Evolutionary conservation across 2,888 invertebrate species (phyloP).

Genomic region (Philereme transversata): DNA sequence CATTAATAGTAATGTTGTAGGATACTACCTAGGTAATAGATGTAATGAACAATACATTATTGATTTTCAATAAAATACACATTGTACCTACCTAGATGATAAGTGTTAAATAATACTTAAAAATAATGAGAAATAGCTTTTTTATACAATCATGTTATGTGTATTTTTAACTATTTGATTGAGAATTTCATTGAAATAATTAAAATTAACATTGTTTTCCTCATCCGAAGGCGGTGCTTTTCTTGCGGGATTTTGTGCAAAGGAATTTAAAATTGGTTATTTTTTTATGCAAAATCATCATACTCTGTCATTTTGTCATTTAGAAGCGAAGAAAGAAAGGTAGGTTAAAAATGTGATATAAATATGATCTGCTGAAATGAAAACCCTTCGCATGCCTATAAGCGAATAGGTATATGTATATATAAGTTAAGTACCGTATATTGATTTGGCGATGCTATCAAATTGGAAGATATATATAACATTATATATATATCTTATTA

Average conservation of each 20-base stretch:
- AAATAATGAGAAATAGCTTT: not conserved
- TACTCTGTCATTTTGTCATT: constrained; percentile 56
- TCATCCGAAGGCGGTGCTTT: constrained; percentile 77
- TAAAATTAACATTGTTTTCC: constrained; percentile 83
- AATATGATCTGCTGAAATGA: too few species aligned
- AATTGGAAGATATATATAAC: too few species aligned
- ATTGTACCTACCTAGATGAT: constrained; percentile 6
- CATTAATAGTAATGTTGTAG: not conserved
- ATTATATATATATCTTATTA: too few species aligned
- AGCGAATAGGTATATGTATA: too few species aligned
- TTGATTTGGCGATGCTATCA: too few species aligned
- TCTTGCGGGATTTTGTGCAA: constrained; percentile 78
- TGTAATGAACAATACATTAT: not conserved
- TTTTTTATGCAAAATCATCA: constrained; percentile 62
- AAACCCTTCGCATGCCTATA: too few species aligned
- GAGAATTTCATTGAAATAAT: not conserved
- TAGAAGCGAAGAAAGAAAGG: too few species aligned
- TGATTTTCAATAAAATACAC: not conserved
- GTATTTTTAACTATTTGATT: constrained; percentile 24
- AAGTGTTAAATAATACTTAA: not conserved
- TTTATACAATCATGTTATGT: not conserved
- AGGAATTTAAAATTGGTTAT: constrained; percentile 59
- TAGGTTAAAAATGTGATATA: too few species aligned
- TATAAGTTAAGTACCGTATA: too few species aligned
- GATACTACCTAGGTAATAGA: not conserved